Evolutionary conservation across 2,888 invertebrate genomes (phyloP), one percentile per base, ranked within the genome.

Genomic region (Palloptera scutellata): DNA sequence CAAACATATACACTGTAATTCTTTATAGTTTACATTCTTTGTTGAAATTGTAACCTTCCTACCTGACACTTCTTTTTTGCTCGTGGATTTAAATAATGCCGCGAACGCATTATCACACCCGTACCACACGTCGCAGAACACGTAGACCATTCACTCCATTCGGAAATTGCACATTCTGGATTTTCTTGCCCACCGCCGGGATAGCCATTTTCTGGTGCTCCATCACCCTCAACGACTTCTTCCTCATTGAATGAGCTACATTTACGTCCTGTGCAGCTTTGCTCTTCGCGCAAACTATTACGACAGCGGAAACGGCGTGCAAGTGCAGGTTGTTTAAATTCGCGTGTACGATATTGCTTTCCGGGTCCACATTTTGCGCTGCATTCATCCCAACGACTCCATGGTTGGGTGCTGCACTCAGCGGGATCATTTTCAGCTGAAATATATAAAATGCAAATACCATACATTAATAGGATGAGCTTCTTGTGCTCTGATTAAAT

Each of bases 111-210:
- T 70, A 91, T 89, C n/a, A 88, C 88, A 0, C 94, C 91, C 60
- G 86, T 86, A 3, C 91, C 91, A 78, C 92, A 92, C 0, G 88
- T 89, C 45, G 89, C 90, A 6, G 91, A 91, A 81, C 95, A 95
- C 40, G 90, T 88, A 0, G 92, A 91, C 93, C 93, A 95, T 45
- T 87, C 88, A 1, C 90, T 88, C 94, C 94, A 95, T 17, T 88
- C 86, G 0, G 92, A 90, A 64, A 93, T 86, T 0, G 90, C 91
- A 78, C 94, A 94, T 70, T 89, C 83, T 0, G 87, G 86, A 75
- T 86, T 86, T n/a, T 79, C 79, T 0, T 83, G 78, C 81, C 87
- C n/a, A 5, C 71, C 66, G 1, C 69, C 68, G 0, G 73, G 67
- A 15, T 64, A 45, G 3, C 73, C 77, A 2, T 60, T 61, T 51